A percentile compares a stretch with the other conserved stretches of the same genome.
These are phyloP conservation scores for Hirudinaria manillensis DNA, from an alignment of 2,888 invertebrate species.

Conservation along the genomic window DNA sequence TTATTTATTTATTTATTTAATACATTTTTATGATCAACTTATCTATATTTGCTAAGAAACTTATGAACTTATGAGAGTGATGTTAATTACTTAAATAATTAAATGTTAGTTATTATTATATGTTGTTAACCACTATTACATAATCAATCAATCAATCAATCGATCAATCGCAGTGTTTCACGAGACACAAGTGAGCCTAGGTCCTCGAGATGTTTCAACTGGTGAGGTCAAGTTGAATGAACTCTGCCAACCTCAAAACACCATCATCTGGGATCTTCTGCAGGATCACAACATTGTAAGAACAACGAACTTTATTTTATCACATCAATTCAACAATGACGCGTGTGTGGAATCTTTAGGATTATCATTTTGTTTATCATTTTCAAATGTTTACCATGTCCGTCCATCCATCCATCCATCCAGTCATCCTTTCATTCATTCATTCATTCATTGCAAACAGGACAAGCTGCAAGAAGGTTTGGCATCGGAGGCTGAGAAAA, in stretches of 20 bases:
- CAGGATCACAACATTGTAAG: slow-evolving; percentile 63
- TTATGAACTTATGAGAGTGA: too few species aligned
- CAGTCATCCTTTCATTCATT: too few species aligned
- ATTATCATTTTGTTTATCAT: too few species aligned
- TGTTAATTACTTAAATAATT: too few species aligned
- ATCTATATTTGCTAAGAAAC: too few species aligned
- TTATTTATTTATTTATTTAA: not conserved
- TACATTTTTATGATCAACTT: too few species aligned
- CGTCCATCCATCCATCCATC: too few species aligned
- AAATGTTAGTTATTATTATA: not conserved
- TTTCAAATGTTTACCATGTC: too few species aligned
- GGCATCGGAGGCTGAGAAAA: slow-evolving; percentile 87
- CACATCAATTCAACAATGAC: not conserved
- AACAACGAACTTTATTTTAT: slow-evolving; percentile 12
- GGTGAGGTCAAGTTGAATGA: slow-evolving; percentile 42
- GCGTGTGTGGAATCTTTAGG: too few species aligned
- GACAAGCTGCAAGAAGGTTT: slow-evolving; percentile 72
- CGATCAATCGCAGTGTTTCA: not conserved
- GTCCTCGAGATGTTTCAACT: not conserved
- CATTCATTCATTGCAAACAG: too few species aligned
- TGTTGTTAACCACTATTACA: not conserved
- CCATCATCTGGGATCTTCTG: slow-evolving; percentile 84
- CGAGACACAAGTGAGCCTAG: not conserved
- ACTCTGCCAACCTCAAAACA: slow-evolving; percentile 84
- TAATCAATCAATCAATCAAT: not conserved